These are phyloP conservation scores for Chydorus sphaericus DNA, from an alignment of 2,888 invertebrate species.

Conservation along the genomic window DNA sequence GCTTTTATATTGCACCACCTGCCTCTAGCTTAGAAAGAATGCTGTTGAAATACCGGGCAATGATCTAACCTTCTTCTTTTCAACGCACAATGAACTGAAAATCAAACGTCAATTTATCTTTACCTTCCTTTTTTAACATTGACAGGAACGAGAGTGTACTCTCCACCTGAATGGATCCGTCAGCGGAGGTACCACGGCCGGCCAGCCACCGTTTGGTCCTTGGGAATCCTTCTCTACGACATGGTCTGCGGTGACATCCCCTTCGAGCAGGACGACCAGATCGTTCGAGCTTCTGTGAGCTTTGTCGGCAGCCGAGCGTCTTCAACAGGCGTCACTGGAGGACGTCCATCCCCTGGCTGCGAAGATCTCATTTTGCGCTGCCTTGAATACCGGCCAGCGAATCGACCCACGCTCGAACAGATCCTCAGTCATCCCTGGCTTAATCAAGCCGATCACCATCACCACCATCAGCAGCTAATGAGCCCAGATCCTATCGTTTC, in stretches of 20 bases:
- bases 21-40: too few species aligned
- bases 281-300: slow-evolving; percentile 28
- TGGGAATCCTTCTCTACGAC: slow-evolving; percentile 44
- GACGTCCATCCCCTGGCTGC: slow-evolving; percentile 27
- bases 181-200: slow-evolving; percentile 37
- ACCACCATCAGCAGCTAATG: too few species aligned
- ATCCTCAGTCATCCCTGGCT: slow-evolving; percentile 37
- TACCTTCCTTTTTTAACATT: too few species aligned
- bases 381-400: slow-evolving; percentile 33
- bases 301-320: too few species aligned
- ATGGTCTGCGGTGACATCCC: slow-evolving; percentile 49
- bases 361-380: slow-evolving; percentile 38
- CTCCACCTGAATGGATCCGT: slow-evolving; percentile 45
- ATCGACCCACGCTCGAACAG: slow-evolving; percentile 35
- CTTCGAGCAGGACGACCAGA: slow-evolving; percentile 42
- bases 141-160: slow-evolving; percentile 45
- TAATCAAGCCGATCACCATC: neutral
- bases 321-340: slow-evolving; percentile 15
- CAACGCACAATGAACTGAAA: too few species aligned
- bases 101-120: too few species aligned
- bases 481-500: too few species aligned
- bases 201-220: slow-evolving; percentile 44
- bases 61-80: too few species aligned
- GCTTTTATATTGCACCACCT: too few species aligned
- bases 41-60: too few species aligned